phyloP scores from a whole-genome alignment of 1,140 invertebrate genomes.

The Pseudachorutes palmiensis region DNA sequence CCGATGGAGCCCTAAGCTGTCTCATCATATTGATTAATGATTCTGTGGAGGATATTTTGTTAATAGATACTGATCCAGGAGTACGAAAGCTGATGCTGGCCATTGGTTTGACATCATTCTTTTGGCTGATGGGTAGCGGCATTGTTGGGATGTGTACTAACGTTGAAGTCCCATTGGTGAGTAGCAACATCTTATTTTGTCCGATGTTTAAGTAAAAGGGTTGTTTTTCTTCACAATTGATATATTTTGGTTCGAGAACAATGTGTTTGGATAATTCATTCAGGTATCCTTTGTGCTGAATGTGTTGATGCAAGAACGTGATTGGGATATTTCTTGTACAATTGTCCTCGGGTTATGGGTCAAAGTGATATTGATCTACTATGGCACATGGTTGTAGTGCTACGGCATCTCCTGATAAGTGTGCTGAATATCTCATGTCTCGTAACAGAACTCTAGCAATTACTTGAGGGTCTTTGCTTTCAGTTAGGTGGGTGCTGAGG shows the following conservation, averaged over 20 bases:
- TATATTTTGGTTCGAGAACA: neutral
- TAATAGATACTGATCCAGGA: neutral
- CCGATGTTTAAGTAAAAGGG: neutral
- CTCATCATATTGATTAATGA: neutral
- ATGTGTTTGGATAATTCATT: neutral
- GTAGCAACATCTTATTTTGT: neutral
- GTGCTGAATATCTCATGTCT: neutral
- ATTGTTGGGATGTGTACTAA: neutral
- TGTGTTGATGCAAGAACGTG: neutral
- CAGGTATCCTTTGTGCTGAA: neutral
- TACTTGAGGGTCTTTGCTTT: neutral
- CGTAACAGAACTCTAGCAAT: neutral
- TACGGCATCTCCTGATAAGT: neutral
- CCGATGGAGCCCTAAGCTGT: neutral
- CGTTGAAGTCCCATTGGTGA: neutral
- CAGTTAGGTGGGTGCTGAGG: neutral
- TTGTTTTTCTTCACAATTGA: neutral
- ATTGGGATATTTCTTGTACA: neutral
- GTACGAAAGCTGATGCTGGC: neutral
- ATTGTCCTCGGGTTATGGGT: neutral
- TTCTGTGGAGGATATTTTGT: neutral
- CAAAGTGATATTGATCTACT: neutral
- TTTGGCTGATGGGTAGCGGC: neutral
- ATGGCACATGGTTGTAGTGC: neutral
- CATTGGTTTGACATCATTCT: neutral